phyloP scores from a whole-genome alignment of 2,888 invertebrate species.

The Stenurella melanura region DNA sequence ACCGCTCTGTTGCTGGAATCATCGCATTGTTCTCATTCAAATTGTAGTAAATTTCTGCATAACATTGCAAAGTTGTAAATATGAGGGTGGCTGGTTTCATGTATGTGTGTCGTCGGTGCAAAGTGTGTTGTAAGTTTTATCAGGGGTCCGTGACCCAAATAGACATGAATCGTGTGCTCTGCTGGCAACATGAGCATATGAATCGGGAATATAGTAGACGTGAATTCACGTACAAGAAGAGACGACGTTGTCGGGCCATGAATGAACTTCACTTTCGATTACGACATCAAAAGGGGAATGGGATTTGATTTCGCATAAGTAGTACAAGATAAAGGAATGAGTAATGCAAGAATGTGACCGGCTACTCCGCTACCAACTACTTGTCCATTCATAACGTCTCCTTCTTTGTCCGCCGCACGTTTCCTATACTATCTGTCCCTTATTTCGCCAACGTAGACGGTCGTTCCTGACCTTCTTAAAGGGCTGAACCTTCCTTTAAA shows the following conservation, averaged over 20 bases:
- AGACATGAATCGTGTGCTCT: slow-evolving; percentile 56
- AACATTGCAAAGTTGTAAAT: slow-evolving; percentile 20
- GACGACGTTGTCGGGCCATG: slow-evolving; percentile 56
- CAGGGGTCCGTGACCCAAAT: slow-evolving; percentile 64
- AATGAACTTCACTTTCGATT: slow-evolving; percentile 64
- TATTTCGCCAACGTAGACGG: slow-evolving; percentile 43
- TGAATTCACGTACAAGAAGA: slow-evolving; percentile 55
- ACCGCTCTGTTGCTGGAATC: slow-evolving; percentile 7
- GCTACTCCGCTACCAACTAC: slow-evolving; percentile 51
- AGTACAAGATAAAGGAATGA: slow-evolving; percentile 59
- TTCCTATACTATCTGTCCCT: slow-evolving; percentile 41
- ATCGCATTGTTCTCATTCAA: slow-evolving; percentile 18
- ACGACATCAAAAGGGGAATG: slow-evolving; percentile 60
- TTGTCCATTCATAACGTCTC: slow-evolving; percentile 58
- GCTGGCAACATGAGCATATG: slow-evolving; percentile 52
- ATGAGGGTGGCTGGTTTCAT: slow-evolving; percentile 39
- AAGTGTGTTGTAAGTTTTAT: slow-evolving; percentile 60
- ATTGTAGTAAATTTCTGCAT: background rate
- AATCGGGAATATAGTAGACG: slow-evolving; percentile 56
- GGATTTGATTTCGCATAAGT: slow-evolving; percentile 64
- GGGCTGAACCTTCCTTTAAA: slow-evolving; percentile 56
- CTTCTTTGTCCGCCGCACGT: slow-evolving; percentile 50
- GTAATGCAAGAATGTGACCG: slow-evolving; percentile 57
- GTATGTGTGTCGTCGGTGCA: slow-evolving; percentile 51
- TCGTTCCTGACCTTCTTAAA: slow-evolving; percentile 54